These are phyloP conservation scores for Tauraco hartlaubi DNA, from an alignment of 2,797 vertebrate species.

Conservation along the genomic window DNA sequence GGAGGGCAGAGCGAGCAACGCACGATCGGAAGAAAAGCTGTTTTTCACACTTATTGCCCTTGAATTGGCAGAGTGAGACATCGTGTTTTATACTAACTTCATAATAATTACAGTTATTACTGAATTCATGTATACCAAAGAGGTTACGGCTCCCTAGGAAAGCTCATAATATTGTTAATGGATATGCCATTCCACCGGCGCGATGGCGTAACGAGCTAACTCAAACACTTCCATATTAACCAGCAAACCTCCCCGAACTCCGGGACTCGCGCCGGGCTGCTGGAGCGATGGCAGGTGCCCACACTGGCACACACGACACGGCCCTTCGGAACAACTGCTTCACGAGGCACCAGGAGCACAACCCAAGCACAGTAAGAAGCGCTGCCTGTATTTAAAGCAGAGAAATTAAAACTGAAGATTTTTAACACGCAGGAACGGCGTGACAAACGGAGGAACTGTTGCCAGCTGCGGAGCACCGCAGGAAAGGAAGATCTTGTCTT, in stretches of 20 bases:
- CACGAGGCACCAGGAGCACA: neutral
- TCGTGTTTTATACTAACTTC: constrained; percentile 78
- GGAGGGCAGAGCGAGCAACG: neutral
- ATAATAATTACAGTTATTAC: constrained; percentile 82
- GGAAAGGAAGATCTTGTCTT: neutral
- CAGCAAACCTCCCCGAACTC: neutral
- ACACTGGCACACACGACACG: fast-evolving
- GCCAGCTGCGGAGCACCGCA: neutral
- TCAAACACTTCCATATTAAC: constrained; percentile 31
- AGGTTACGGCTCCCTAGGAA: constrained; percentile 70
- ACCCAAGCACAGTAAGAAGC: neutral
- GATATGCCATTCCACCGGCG: constrained; percentile 37
- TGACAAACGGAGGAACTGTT: neutral
- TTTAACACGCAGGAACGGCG: neutral
- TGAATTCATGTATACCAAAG: constrained; percentile 74
- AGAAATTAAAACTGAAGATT: neutral
- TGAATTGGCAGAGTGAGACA: constrained; percentile 75
- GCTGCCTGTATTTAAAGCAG: neutral
- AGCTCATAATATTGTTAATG: constrained; percentile 74
- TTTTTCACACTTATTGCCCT: constrained; percentile 74
- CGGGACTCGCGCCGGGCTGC: neutral
- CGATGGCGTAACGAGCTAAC: constrained; percentile 58
- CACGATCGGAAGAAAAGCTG: constrained; percentile 1
- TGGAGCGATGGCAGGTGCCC: neutral
- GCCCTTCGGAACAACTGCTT: neutral